Conservation (phyloP, 2,888 invertebrate genomes). For the Eristalis tenax region DNA sequence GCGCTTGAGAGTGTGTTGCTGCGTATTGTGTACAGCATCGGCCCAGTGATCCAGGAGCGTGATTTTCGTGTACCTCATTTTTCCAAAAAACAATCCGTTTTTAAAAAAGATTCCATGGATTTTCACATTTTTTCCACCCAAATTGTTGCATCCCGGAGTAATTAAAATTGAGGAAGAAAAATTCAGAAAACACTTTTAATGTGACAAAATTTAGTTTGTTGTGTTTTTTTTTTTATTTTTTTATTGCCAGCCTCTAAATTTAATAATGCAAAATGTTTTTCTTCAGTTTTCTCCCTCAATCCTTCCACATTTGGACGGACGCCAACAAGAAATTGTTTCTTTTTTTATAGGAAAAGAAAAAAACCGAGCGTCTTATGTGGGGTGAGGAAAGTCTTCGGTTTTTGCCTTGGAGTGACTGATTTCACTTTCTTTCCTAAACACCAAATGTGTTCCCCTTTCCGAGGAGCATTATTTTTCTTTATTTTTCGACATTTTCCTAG, state of each 20-base stretch:
- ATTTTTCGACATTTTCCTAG: not conserved
- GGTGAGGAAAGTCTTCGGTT: not conserved
- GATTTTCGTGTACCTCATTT: not conserved
- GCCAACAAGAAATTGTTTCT: conserved; percentile 35
- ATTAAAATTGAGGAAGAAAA: not conserved
- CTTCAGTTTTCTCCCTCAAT: not conserved
- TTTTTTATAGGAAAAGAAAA: conserved; percentile 7
- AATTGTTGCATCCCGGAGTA: not conserved
- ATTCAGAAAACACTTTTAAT: conserved; percentile 5
- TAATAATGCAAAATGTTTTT: conserved; percentile 47
- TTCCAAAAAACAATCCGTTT: no score
- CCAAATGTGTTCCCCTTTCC: not conserved
- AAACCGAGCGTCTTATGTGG: conserved; percentile 20
- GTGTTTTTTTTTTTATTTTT: conserved; percentile 1
- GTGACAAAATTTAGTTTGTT: conserved; percentile 40
- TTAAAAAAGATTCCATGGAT: no score
- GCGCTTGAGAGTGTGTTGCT: not conserved
- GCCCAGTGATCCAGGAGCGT: not conserved
- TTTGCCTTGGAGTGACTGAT: conserved; percentile 49
- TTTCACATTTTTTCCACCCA: not conserved
- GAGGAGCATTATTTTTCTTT: not conserved
- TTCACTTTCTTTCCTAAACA: conserved; percentile 44
- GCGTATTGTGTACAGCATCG: not conserved
- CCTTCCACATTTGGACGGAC: conserved; percentile 22
- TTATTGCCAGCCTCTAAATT: conserved; percentile 46